Evolutionary conservation across 2,797 vertebrate genomes (phyloP), one percentile per base, ranked within the genome.

Genomic region (Diglossa cyanea): DNA sequence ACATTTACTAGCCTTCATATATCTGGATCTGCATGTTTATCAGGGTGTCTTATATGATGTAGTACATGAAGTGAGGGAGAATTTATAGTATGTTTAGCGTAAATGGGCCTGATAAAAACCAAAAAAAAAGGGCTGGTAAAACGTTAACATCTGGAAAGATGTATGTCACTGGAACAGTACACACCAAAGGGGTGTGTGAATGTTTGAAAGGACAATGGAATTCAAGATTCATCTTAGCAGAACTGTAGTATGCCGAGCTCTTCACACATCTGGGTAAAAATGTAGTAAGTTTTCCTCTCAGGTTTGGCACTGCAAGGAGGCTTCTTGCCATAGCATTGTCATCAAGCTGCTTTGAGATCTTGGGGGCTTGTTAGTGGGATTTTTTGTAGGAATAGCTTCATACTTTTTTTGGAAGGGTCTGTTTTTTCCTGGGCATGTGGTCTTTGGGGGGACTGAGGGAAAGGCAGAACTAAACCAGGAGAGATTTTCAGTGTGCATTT

Each of bases 141-240:
- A 96, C 84, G 86, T 72, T 63, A 97, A 97, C 98, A 98, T 98
- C 98, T 98, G 98, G 95, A 95, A 88, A 92, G 97, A 92, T n/a
- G 90, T 96, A 97, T 97, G 98, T 95, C 97, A 95, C 86, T 72
- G 84, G 76, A 54, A 35, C 20, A 94, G 93, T 83, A 65, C 71
- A 50, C 92, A 83, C 77, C 91, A 65, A 85, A 55, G 42, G 47
- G 5, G 10, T 0, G 0, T 62, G 16, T 26, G 90, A 83, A 86
- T 39, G 54, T 78, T 45, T 90, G 94, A 93, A 33, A 21, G 72
- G 93, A 73, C 26, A 58, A 83, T 28, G 88, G 47, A 93, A 88
- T 81, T 86, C 54, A 93, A 83, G 11, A 44, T 65, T 48, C 53
- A 26, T 66, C 74, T 68, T 30, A 77, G 61, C 54, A 42, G 42